Conservation (phyloP, 2,888 invertebrate species). For the Eutolmus rufibarbis region DNA sequence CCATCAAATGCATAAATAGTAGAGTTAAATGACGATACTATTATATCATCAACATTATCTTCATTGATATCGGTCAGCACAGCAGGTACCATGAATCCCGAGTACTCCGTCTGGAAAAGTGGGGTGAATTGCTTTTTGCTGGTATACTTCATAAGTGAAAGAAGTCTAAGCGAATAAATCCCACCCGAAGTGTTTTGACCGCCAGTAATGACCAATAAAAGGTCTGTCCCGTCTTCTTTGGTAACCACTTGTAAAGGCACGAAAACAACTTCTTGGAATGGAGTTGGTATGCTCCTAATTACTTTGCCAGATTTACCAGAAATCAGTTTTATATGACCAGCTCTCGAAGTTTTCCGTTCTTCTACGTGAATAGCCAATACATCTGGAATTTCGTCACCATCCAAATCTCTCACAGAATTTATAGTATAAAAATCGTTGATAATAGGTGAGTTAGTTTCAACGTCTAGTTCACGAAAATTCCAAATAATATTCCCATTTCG, state of each 20-base stretch:
- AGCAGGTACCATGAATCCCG: slow-evolving; percentile 73
- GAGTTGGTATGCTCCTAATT: slow-evolving; percentile 69
- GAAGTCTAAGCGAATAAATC: slow-evolving; percentile 71
- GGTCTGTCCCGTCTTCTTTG: slow-evolving; percentile 68
- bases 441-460: slow-evolving; percentile 63
- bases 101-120: slow-evolving; percentile 68
- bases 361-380: slow-evolving; percentile 73
- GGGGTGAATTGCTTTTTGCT: slow-evolving; percentile 65
- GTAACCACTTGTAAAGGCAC: slow-evolving; percentile 75
- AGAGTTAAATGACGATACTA: slow-evolving; percentile 76
- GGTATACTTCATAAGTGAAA: slow-evolving; percentile 65
- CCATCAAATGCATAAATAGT: slow-evolving; percentile 78
- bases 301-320: slow-evolving; percentile 75
- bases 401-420: slow-evolving; percentile 73
- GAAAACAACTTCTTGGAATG: slow-evolving; percentile 73
- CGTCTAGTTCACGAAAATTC: slow-evolving; percentile 62
- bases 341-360: slow-evolving; percentile 64
- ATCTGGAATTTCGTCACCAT: slow-evolving; percentile 74
- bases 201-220: slow-evolving; percentile 76
- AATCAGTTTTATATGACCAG: slow-evolving; percentile 73
- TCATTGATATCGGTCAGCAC: slow-evolving; percentile 75
- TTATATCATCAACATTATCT: slow-evolving; percentile 75
- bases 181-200: slow-evolving; percentile 76
- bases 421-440: slow-evolving; percentile 73
- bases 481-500: slow-evolving; percentile 73